Base-by-base conservation (phyloP, 2,888 invertebrate genomes). In the Nemotelus nigrinus region DNA sequence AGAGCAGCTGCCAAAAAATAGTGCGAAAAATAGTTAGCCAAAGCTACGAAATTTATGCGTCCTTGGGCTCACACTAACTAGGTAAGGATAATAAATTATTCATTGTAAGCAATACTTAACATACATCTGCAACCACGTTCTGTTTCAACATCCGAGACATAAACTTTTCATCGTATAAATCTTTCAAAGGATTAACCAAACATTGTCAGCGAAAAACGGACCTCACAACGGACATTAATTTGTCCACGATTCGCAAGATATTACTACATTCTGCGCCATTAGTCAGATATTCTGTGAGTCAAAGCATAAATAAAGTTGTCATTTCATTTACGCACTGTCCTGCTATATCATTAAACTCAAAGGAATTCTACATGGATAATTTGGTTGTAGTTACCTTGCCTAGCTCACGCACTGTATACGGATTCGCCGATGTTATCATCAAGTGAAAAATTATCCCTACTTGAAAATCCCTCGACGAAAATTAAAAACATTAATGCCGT, bases 401-500 rank as follows among this genome's bases (percentile, higher is more conserved):
- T 44, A 8, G 45, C 6, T n/a, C 5, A 7, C 65, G 45, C 4
- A 25, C 25, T 25, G 25, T 25, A 25, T 25, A 25, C 25, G 25
- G 25, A 25, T 25, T 25, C 25, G 25, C 25, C 25, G 25, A 25
- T 25, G 25, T 25, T 25, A 25, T 25, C 25, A 25, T 25, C 25
- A 25, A 25, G 25, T 4, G 41, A 65, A 65, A 65, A 65, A 47
- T 65, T 65, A 65, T 65, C 47, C 47, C 6, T 45, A 10, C 65
- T 47, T 55, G 41, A 55, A 55, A 71, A 44, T 71, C 70, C 70
- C 55, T 43, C 7, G 57, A 10, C 55, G 44, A 71, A 71, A 71
- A 71, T 71, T 71, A 71, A 71, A 71, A 71, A 71, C 43, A 55
- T 55, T 45, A 65, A 65, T 47, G 8, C 47, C 65, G 65, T 65